These are phyloP conservation scores for Synodontis membranacea DNA, from an alignment of 2,113 vertebrate species.

Conservation along the genomic window DNA sequence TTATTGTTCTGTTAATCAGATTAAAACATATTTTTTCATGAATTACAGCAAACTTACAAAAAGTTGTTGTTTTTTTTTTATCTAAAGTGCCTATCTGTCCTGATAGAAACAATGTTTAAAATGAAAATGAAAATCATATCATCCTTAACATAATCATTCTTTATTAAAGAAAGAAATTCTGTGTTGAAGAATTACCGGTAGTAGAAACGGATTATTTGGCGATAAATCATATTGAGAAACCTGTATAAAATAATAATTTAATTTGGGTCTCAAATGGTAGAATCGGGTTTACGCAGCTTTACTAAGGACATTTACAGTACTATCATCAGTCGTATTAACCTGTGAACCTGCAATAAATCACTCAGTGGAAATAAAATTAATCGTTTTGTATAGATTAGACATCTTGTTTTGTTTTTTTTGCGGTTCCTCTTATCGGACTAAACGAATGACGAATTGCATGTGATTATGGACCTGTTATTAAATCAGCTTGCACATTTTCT, in stretches of 20 bases:
- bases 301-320: neutral
- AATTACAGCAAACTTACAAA: too few relatives aligned
- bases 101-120: too few relatives aligned
- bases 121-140: too few relatives aligned
- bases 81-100: too few relatives aligned
- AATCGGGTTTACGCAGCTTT: neutral
- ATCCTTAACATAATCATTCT: too few relatives aligned
- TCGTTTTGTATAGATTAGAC: neutral
- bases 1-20: too few relatives aligned
- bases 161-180: too few relatives aligned
- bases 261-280: neutral
- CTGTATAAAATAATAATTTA: neutral
- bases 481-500: neutral
- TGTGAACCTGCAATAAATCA: neutral
- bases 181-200: neutral
- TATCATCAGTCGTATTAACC: neutral
- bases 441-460: neutral
- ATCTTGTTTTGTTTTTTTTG: neutral
- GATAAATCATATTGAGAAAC: neutral
- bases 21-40: too few relatives aligned
- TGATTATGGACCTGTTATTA: neutral
- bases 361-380: neutral
- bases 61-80: too few relatives aligned
- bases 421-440: neutral
- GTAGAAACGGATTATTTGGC: neutral